Evolutionary conservation across 1,140 invertebrate genomes (phyloP).

Genomic region (Drosophila kikkawai): DNA sequence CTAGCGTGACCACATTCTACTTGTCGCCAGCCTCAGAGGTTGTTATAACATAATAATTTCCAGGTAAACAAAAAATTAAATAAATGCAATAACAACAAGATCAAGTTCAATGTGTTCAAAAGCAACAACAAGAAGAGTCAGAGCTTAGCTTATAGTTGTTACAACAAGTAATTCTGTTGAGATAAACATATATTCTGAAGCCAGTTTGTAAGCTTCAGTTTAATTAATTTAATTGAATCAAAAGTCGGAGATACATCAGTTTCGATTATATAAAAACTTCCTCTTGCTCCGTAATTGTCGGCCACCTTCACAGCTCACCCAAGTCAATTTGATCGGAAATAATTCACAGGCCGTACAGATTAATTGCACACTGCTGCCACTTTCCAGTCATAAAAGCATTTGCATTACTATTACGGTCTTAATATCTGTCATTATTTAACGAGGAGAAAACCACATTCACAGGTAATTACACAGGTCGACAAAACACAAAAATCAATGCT

Average conservation of each 20-base stretch:
- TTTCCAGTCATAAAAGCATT: constrained; percentile 3
- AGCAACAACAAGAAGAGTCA: neutral
- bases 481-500: neutral
- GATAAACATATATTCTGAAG: neutral
- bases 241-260: too few species aligned
- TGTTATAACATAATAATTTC: neutral
- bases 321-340: constrained; percentile 9
- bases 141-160: neutral
- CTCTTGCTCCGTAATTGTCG: too few species aligned
- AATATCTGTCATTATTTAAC: constrained; percentile 7
- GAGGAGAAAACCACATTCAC: neutral
- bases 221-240: neutral
- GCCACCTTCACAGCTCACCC: neutral
- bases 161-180: neutral
- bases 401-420: neutral
- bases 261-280: neutral
- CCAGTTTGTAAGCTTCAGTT: neutral
- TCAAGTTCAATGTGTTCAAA: neutral
- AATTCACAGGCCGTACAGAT: neutral
- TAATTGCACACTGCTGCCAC: constrained; percentile 17
- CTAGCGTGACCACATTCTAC: too few species aligned
- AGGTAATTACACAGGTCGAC: neutral
- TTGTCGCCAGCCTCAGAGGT: neutral
- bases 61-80: neutral
- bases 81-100: neutral